These are phyloP conservation scores for Falcunculus frontatus DNA, from an alignment of 2,113 vertebrate genomes.

Conservation along the genomic window DNA sequence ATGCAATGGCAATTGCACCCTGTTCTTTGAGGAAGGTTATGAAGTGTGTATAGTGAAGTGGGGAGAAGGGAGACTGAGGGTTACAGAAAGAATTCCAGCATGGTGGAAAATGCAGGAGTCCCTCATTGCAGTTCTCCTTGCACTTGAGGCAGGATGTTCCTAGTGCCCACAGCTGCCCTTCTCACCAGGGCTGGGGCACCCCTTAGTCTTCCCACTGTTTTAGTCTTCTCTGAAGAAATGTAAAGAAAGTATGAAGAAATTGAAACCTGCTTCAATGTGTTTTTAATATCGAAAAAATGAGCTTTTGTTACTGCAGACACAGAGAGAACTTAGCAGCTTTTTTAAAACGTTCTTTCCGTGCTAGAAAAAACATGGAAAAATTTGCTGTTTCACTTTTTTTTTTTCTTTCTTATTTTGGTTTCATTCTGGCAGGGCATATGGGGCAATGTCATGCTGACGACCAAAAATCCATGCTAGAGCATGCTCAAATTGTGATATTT, in stretches of 20 bases:
- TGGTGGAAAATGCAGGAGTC: accelerated
- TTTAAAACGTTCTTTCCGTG: accelerated
- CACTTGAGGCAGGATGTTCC: background rate
- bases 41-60: background rate
- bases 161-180: background rate
- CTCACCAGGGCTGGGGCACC: background rate
- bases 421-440: background rate
- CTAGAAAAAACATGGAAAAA: background rate
- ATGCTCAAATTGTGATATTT: background rate
- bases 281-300: background rate
- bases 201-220: background rate
- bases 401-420: background rate
- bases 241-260: background rate
- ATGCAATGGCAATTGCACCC: background rate
- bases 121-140: background rate
- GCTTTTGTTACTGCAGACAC: background rate
- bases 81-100: background rate
- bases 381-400: background rate
- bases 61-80: background rate
- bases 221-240: background rate
- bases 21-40: background rate
- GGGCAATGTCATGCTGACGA: background rate
- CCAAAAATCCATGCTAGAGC: background rate
- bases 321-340: background rate
- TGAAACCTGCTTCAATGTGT: background rate